Evolutionary conservation across 1,140 invertebrate species (phyloP).

Genomic region (Pseudomyrmex concolor): DNA sequence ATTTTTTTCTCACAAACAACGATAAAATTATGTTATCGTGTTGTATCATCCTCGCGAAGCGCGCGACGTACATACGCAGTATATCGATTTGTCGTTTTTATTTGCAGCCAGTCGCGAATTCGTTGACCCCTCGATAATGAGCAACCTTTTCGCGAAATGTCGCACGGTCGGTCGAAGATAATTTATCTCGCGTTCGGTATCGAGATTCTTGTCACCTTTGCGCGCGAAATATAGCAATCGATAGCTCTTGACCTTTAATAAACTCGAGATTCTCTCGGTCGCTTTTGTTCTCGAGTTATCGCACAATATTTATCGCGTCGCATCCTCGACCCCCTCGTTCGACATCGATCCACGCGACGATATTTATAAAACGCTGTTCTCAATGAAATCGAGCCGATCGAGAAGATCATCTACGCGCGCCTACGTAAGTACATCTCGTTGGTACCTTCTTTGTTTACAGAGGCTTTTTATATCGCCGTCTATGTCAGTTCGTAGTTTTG

Average conservation of each 20-base stretch:
- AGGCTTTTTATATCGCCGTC: not conserved
- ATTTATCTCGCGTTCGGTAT: conserved; percentile 36
- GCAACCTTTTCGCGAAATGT: conserved; percentile 38
- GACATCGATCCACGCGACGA: not conserved
- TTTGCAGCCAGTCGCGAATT: conserved; percentile 14
- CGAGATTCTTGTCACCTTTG: conserved; percentile 23
- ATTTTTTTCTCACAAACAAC: conserved; percentile 15
- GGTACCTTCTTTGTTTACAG: not conserved
- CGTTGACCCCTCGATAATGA: conserved; percentile 56
- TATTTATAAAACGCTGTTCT: conserved; percentile 51
- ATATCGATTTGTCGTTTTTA: conserved; percentile 12
- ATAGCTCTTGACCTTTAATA: conserved; percentile 42
- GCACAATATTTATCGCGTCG: conserved; percentile 29
- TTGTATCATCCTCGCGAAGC: not conserved
- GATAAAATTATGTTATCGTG: not conserved
- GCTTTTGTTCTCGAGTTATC: not conserved
- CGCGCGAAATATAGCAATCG: conserved; percentile 42
- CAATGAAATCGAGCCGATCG: conserved; percentile 49
- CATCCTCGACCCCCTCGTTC: conserved; percentile 40
- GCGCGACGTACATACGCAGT: no score
- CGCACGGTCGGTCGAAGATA: conserved; percentile 3
- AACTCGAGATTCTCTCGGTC: not conserved
- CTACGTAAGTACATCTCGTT: not conserved
- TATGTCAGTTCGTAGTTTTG: not conserved
- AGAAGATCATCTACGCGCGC: conserved; percentile 9